Percentiles rank a stretch among this genome's conserved stretches.
These are phyloP conservation scores for Thereva nobilitata DNA, from an alignment of 2,888 invertebrate genomes.

Conservation along the genomic window DNA sequence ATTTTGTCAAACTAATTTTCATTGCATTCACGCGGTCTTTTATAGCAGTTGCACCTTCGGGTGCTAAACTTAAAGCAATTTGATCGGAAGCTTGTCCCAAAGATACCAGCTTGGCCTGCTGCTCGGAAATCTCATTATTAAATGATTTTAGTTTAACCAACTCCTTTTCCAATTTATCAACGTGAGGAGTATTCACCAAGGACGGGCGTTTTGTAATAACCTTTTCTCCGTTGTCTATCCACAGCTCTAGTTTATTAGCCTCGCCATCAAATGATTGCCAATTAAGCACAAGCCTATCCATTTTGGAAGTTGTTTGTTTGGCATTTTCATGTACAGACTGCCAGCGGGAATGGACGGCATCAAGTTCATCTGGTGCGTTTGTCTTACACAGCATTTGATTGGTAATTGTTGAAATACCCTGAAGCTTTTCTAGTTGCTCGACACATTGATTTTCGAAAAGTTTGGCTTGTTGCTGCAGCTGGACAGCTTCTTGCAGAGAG, in stretches of 20 bases:
- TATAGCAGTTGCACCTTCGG: conserved; percentile 74
- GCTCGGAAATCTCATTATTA: conserved; percentile 83
- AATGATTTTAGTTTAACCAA: conserved; percentile 76
- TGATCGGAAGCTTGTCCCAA: conserved; percentile 80
- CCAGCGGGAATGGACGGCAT: conserved; percentile 82
- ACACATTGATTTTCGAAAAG: conserved; percentile 79
- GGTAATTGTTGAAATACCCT: conserved; percentile 73
- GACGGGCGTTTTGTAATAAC: conserved; percentile 63
- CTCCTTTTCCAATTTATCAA: conserved; percentile 76
- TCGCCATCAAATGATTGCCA: conserved; percentile 84
- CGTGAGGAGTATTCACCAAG: conserved; percentile 70
- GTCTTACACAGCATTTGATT: conserved; percentile 76
- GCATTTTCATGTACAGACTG: conserved; percentile 81
- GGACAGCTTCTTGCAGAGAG: conserved; percentile 78
- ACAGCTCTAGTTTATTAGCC: conserved; percentile 74
- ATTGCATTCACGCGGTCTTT: conserved; percentile 75
- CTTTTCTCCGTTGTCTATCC: conserved; percentile 73
- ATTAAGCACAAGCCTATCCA: conserved; percentile 76
- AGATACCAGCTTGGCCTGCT: conserved; percentile 79
- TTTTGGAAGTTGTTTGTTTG: conserved; percentile 75
- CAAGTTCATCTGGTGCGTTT: conserved; percentile 80
- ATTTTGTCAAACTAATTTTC: conserved; percentile 72
- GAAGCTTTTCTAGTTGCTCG: conserved; percentile 73
- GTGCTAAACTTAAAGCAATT: conserved; percentile 74
- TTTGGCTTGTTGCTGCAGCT: conserved; percentile 72